Evolutionary conservation across 2,888 invertebrate genomes (phyloP), one percentile per base, ranked within the genome.

Genomic region (Metalampra italica): DNA sequence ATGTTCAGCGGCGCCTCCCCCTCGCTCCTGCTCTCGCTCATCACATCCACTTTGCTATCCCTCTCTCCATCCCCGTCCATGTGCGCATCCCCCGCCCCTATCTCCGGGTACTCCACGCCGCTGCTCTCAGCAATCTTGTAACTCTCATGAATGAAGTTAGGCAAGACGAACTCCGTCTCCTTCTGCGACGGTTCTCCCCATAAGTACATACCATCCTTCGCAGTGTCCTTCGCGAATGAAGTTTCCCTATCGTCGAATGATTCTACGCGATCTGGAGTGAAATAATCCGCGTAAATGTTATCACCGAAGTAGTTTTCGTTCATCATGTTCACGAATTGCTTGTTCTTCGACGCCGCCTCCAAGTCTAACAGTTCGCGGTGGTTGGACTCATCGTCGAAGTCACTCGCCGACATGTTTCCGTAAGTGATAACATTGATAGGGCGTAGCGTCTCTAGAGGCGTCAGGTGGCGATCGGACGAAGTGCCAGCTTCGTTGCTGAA

Each of bases 1-100:
- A 96, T 96, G 71, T 95, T 94, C 43, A 95, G 68, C 30, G 82
- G 74, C 14, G 78, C 71, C 51, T 78, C 84, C 7, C 75, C 68
- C 29, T 79, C 78, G 52, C 83, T 82, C 12, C 78, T 65, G 34
- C 75, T 67, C 59, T 83, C 84, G 48, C 80, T 81, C 52, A 86
- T 57, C 52, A 86, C 78, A 43, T 86, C 86, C 12, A 67, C 74
- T 61, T 90, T 86, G 62, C 79, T 79, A 52, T 88, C 81, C 53
- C 64, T 58, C 59, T 80, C 83, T 50, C 64, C 71, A 41, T 73
- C 71, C 30, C 50, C 63, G 29, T 72, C 72, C 32, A 57, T 55
- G 44, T 59, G 59, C 39, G 53, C 62, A 38, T 62, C 69, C 32
- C 59, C 66, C 11, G 63, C 56, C 52, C 64, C 70, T 38, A 81